Evolutionary conservation across 2,113 vertebrate genomes (phyloP).

Genomic region (Zosterops pallidus): DNA sequence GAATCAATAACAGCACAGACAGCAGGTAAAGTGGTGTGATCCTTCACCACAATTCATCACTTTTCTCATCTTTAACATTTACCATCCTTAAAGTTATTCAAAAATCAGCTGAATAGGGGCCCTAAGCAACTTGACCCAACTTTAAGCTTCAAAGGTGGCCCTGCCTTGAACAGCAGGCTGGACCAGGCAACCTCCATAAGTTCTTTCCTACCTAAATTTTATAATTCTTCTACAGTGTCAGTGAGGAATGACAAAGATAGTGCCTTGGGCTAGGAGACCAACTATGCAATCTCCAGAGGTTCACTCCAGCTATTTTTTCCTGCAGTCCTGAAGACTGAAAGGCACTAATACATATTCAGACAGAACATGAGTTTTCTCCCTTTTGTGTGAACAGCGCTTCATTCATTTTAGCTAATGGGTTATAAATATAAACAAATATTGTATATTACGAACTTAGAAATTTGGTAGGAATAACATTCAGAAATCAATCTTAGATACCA

Average conservation of each 20-base stretch:
- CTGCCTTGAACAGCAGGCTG: background rate
- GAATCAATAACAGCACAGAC: background rate
- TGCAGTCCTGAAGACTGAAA: background rate
- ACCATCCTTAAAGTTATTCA: background rate
- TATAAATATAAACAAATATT: background rate
- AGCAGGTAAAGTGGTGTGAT: background rate
- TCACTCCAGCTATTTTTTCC: background rate
- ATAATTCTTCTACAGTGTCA: background rate
- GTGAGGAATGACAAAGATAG: conserved; percentile 25
- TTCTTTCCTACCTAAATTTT: background rate
- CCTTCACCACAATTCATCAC: background rate
- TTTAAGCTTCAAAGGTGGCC: background rate
- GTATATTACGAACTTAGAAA: background rate
- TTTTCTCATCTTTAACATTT: background rate
- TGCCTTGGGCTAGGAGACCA: conserved; percentile 14
- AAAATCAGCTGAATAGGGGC: background rate
- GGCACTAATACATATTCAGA: conserved; percentile 7
- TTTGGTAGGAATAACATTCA: background rate
- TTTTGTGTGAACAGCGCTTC: background rate
- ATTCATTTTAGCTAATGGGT: background rate
- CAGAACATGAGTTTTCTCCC: background rate
- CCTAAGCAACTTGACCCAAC: background rate
- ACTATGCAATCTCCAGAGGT: background rate
- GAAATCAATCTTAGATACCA: background rate
- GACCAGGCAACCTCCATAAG: background rate